These are phyloP conservation scores for Coregonus ussuriensis DNA, from an alignment of 2,797 vertebrate genomes.

Conservation along the genomic window DNA sequence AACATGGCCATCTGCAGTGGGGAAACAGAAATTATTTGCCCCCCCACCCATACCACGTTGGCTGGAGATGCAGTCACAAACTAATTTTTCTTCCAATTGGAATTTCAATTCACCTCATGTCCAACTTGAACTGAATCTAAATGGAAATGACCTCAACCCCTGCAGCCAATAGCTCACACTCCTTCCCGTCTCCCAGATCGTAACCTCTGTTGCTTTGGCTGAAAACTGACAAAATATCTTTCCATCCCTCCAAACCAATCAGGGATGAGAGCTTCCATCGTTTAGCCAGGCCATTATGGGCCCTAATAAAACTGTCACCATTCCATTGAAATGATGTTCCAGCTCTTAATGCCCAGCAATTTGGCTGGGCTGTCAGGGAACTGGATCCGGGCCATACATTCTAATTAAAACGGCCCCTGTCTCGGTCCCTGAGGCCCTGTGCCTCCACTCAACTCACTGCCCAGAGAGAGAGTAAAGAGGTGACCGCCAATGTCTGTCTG, in stretches of 20 bases:
- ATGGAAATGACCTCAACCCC: background rate
- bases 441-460: constrained; percentile 1
- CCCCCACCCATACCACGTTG: background rate
- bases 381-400: constrained; percentile 39
- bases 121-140: background rate
- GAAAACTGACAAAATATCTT: background rate
- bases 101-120: background rate
- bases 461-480: background rate
- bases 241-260: background rate
- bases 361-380: constrained; percentile 28
- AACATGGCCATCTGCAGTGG: background rate
- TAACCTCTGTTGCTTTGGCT: background rate
- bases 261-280: constrained; percentile 19
- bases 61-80: background rate
- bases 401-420: constrained; percentile 47
- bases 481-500: constrained; percentile 30
- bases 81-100: background rate
- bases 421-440: background rate
- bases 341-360: constrained; percentile 29
- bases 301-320: constrained; percentile 50
- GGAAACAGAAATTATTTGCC: background rate
- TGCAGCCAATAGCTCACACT: background rate
- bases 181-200: background rate
- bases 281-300: constrained; percentile 43
- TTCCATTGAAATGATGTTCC: constrained; percentile 43